These are phyloP conservation scores for Tringa solitaria DNA, from an alignment of 2,113 vertebrate genomes.

Conservation along the genomic window DNA sequence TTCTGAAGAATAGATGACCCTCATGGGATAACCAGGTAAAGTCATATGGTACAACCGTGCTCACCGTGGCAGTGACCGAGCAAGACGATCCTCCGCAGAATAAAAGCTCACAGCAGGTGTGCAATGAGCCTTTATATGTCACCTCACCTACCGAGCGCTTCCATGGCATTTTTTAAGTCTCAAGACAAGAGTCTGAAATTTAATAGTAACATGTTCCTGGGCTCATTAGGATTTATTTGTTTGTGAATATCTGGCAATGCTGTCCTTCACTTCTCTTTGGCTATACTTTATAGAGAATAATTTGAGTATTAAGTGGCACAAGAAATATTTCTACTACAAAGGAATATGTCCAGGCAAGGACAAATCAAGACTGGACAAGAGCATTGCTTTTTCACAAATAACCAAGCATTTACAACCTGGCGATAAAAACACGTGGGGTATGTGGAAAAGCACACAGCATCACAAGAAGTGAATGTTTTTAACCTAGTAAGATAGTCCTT, in stretches of 20 bases:
- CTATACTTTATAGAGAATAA: not conserved
- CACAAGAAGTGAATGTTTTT: not conserved
- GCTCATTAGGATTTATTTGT: slow-evolving; percentile 61
- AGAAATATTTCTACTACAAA: not conserved
- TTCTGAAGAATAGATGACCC: not conserved
- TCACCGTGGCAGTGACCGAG: not conserved
- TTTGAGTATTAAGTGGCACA: not conserved
- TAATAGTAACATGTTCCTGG: slow-evolving; percentile 16
- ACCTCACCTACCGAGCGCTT: not conserved
- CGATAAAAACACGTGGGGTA: not conserved
- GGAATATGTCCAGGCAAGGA: not conserved
- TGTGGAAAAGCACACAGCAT: not conserved
- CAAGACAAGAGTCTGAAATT: not conserved
- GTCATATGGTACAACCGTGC: not conserved
- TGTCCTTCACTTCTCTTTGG: not conserved
- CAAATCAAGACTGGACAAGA: not conserved
- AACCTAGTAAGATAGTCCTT: not conserved
- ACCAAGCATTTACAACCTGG: not conserved
- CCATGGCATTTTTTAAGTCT: not conserved
- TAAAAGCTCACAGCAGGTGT: not conserved
- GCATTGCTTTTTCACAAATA: not conserved
- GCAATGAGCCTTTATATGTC: slow-evolving; percentile 49
- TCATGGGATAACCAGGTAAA: not conserved
- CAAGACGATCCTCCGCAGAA: not conserved
- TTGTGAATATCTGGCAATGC: not conserved